phyloP scores from a whole-genome alignment of 2,888 invertebrate genomes.

The Chloromyia formosa region DNA sequence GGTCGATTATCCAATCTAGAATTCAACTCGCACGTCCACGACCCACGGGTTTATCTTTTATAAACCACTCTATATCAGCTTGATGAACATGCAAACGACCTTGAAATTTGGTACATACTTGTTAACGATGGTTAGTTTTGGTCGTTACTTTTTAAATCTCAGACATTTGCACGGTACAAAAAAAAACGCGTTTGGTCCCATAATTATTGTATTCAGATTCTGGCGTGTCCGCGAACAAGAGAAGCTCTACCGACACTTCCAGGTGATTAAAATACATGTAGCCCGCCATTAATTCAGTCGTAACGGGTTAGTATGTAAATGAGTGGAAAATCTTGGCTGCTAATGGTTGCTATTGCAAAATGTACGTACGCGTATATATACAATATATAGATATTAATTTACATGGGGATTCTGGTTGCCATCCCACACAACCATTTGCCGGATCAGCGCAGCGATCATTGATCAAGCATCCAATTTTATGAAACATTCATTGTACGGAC shows the following conservation, averaged over 20 bases:
- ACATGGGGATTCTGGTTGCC: not conserved
- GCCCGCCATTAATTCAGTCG: not conserved
- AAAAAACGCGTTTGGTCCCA: too few relatives aligned
- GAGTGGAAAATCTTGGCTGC: too few relatives aligned
- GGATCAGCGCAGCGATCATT: not conserved
- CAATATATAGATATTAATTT: not conserved
- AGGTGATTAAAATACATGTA: too few relatives aligned
- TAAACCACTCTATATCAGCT: not conserved
- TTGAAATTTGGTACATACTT: slow-evolving; percentile 19
- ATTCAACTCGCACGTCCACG: not conserved
- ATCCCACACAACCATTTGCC: not conserved
- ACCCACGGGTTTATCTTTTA: not conserved
- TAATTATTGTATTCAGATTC: too few relatives aligned
- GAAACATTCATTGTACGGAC: not conserved
- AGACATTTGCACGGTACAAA: too few relatives aligned
- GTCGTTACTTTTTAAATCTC: too few relatives aligned
- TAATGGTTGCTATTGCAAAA: too few relatives aligned
- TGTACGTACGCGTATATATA: too few relatives aligned
- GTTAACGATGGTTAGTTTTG: not conserved
- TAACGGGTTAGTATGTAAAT: not conserved
- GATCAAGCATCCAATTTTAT: not conserved
- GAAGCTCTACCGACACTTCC: too few relatives aligned
- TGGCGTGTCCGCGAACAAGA: too few relatives aligned
- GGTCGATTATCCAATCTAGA: not conserved
- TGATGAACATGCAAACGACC: not conserved